Evolutionary conservation across 2,797 vertebrate species (phyloP).

Genomic region (Pterois miles): DNA sequence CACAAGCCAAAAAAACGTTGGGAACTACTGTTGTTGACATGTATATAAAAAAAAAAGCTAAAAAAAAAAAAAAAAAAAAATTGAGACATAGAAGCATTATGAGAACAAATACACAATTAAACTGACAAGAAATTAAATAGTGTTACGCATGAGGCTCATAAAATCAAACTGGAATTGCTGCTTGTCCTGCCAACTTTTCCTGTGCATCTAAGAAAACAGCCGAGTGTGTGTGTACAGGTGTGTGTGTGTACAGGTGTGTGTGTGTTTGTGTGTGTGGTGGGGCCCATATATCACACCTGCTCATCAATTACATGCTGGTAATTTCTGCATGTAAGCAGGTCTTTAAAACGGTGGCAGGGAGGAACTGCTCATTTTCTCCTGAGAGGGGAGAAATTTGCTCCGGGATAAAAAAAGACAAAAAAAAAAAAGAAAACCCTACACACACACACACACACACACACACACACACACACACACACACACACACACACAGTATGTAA

Average conservation of each 20-base stretch:
- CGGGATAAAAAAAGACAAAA: constrained; percentile 24
- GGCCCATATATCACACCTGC: constrained; percentile 57
- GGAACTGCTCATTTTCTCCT: constrained; percentile 23
- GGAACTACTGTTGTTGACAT: background rate
- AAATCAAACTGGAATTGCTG: constrained; percentile 57
- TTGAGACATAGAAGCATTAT: background rate
- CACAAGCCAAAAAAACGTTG: background rate
- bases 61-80: background rate
- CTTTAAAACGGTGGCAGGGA: constrained; percentile 51
- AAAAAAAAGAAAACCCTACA: background rate
- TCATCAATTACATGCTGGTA: constrained; percentile 67
- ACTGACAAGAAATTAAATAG: background rate
- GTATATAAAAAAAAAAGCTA: background rate
- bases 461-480: background rate
- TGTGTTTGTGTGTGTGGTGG: background rate
- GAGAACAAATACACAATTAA: background rate
- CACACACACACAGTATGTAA: background rate
- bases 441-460: too few relatives aligned
- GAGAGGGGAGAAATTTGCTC: constrained; percentile 36
- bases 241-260: background rate
- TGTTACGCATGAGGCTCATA: background rate
- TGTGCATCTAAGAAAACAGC: constrained; percentile 6
- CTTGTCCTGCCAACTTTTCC: constrained; percentile 61
- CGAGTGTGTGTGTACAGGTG: background rate
- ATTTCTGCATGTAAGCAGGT: constrained; percentile 60